Percentiles rank a stretch among this genome's conserved stretches.
phyloP scores from a whole-genome alignment of 2,888 invertebrate species.

The Tryphoninae sp. region DNA sequence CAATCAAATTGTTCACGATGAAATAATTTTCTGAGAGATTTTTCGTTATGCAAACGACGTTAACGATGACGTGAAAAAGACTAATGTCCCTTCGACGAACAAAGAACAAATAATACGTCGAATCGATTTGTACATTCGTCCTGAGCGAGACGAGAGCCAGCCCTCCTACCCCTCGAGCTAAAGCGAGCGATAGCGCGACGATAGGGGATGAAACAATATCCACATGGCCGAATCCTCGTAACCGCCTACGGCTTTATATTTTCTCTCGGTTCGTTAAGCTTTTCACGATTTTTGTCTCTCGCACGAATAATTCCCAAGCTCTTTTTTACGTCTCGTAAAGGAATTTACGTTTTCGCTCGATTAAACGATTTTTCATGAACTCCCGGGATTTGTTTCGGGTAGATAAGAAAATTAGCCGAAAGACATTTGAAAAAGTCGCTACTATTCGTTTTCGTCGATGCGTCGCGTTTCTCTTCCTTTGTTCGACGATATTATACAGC shows the following conservation, averaged over 20 bases:
- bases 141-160: not conserved
- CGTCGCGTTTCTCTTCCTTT: not conserved
- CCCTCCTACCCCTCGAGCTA: not conserved
- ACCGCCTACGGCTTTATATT: conserved; percentile 19
- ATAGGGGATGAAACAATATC: conserved; percentile 27
- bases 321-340: conserved; percentile 4
- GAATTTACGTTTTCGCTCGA: conserved; percentile 17
- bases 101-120: conserved; percentile 20
- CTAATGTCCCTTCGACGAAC: conserved; percentile 17
- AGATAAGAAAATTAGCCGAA: not conserved
- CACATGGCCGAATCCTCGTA: conserved; percentile 47
- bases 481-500: too few relatives aligned
- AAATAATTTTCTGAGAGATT: not conserved
- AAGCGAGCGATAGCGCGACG: not conserved
- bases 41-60: not conserved
- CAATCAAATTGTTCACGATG: too few relatives aligned
- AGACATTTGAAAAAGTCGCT: not conserved
- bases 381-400: not conserved
- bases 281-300: conserved; percentile 26
- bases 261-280: conserved; percentile 23
- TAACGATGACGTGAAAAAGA: not conserved
- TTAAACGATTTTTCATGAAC: conserved; percentile 28
- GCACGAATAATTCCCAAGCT: not conserved
- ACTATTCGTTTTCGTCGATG: not conserved
- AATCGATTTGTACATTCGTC: conserved; percentile 50